These are phyloP conservation scores for Euclidia mi DNA, from an alignment of 2,888 invertebrate species.

Conservation along the genomic window DNA sequence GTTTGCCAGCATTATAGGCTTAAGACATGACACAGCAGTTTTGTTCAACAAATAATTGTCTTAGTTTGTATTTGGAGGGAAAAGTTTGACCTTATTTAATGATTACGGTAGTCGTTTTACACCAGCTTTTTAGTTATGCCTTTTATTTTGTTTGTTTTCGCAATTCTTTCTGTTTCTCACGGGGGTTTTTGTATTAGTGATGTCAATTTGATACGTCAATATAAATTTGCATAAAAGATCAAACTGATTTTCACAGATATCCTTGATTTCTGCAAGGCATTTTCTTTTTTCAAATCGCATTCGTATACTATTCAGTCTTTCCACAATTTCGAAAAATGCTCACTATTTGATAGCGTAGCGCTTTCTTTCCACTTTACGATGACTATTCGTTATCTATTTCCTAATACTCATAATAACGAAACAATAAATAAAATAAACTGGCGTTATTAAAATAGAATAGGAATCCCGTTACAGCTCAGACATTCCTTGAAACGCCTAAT, in stretches of 20 bases:
- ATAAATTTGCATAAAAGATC: too few species aligned
- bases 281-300: too few species aligned
- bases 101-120: constrained; percentile 11
- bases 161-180: too few species aligned
- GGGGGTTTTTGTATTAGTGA: too few species aligned
- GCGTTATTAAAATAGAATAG: not conserved
- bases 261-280: too few species aligned
- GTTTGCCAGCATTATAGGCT: constrained; percentile 71
- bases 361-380: not conserved
- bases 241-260: too few species aligned
- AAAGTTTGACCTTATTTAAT: constrained; percentile 11
- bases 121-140: too few species aligned
- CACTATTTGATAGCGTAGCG: not conserved
- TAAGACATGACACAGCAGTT: constrained; percentile 76
- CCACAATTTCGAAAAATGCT: too few species aligned
- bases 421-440: not conserved
- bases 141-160: constrained; percentile 9
- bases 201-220: too few species aligned
- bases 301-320: too few species aligned
- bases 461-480: constrained; percentile 12
- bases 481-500: not conserved
- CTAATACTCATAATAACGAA: not conserved
- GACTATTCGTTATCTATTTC: not conserved
- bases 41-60: constrained; percentile 34
- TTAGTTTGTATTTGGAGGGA: constrained; percentile 18